Conservation (phyloP, 2,113 vertebrate species). For the Varanus komodoensis region DNA sequence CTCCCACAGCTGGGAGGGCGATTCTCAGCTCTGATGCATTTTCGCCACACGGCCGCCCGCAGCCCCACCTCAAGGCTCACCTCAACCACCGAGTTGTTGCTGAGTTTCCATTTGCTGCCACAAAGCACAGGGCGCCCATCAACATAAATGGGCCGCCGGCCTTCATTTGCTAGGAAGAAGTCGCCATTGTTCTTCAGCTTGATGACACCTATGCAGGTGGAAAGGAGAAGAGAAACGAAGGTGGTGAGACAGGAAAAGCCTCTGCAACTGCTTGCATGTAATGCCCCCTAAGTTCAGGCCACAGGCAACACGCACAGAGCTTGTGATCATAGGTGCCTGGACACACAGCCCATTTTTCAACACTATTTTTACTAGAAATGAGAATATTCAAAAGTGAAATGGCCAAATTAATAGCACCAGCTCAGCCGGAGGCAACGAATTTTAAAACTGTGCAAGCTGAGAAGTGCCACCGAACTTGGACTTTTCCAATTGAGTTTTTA, state of each 20-base stretch:
- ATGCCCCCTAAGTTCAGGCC: not conserved
- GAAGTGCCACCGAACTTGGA: not conserved
- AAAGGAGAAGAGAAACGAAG: not conserved
- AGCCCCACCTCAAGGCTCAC: slow-evolving; percentile 58
- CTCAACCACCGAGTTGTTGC: slow-evolving; percentile 96
- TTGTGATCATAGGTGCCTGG: not conserved
- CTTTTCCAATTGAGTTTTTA: not conserved
- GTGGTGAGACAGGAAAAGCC: not conserved
- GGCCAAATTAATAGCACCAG: no score
- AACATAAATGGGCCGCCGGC: slow-evolving; percentile 92
- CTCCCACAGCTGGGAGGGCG: not conserved
- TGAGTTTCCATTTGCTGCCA: slow-evolving; percentile 95
- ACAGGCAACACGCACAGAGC: no score
- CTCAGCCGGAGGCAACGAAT: not conserved
- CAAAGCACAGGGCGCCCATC: slow-evolving; percentile 93
- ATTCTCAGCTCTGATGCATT: not conserved
- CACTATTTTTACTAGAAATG: not conserved
- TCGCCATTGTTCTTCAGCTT: slow-evolving; percentile 96
- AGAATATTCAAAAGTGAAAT: not conserved
- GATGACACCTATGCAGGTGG: slow-evolving; percentile 83
- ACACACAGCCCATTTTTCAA: not conserved
- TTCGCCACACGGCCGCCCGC: not conserved
- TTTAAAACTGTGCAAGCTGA: not conserved
- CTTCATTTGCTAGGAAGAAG: slow-evolving; percentile 96
- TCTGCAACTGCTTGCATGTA: not conserved